Conservation (phyloP, 1,140 invertebrate genomes). For the Aphelinus certus region DNA sequence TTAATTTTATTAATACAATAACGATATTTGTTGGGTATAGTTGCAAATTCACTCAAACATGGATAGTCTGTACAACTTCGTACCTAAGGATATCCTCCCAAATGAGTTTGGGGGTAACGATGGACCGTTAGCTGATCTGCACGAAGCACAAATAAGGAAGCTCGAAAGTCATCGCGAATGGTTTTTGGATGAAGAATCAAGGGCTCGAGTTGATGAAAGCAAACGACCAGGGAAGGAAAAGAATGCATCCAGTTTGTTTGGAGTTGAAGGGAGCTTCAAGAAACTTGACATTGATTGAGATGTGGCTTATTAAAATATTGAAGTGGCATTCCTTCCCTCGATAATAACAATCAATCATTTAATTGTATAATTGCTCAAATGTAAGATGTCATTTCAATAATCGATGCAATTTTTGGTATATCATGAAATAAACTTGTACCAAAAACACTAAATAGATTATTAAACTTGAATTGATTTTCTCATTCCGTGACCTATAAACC, state of each 20-base stretch:
- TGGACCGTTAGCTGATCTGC: slow-evolving; percentile 51
- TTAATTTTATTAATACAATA: too few relatives aligned
- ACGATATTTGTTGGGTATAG: slow-evolving; percentile 48
- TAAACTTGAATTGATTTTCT: too few relatives aligned
- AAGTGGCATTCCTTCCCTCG: too few relatives aligned
- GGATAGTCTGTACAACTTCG: slow-evolving; percentile 57
- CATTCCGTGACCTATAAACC: too few relatives aligned
- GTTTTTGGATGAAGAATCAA: slow-evolving; percentile 68
- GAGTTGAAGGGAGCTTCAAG: slow-evolving; percentile 76
- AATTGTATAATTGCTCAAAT: background rate
- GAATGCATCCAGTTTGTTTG: slow-evolving; percentile 71
- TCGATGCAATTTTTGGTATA: too few relatives aligned
- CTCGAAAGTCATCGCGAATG: slow-evolving; percentile 65
- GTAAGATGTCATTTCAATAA: too few relatives aligned
- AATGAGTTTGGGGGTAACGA: slow-evolving; percentile 69
- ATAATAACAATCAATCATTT: too few relatives aligned
- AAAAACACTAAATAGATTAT: too few relatives aligned
- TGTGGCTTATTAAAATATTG: background rate
- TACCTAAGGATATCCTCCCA: slow-evolving; percentile 64
- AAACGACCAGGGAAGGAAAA: slow-evolving; percentile 73
- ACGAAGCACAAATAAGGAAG: slow-evolving; percentile 48
- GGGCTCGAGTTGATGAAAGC: slow-evolving; percentile 69
- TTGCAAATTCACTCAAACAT: slow-evolving; percentile 59
- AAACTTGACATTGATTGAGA: slow-evolving; percentile 77
- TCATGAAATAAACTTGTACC: too few relatives aligned